phyloP scores from a whole-genome alignment of 2,888 invertebrate genomes.

The Eurois occulta region DNA sequence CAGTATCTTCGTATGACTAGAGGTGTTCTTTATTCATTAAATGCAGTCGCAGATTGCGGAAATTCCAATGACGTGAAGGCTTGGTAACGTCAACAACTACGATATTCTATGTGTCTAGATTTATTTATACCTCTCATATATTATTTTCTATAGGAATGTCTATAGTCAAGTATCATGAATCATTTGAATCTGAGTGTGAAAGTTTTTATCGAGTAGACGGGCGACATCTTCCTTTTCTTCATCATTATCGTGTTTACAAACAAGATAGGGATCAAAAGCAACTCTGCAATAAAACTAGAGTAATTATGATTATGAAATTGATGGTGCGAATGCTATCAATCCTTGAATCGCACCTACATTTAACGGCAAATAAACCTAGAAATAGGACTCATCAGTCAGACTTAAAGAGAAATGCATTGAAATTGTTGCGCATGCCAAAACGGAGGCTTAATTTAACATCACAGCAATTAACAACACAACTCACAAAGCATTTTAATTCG shows the following conservation, averaged over 20 bases:
- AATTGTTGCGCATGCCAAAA: constrained; percentile 40
- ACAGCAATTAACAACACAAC: constrained; percentile 51
- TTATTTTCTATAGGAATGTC: not conserved
- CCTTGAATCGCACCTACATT: constrained; percentile 17
- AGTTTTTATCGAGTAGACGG: not conserved
- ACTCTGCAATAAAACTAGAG: not conserved
- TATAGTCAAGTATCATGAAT: too few relatives aligned
- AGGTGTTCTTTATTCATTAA: constrained; percentile 77
- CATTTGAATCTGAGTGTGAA: not conserved
- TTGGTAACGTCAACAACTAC: constrained; percentile 32
- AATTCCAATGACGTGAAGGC: constrained; percentile 68
- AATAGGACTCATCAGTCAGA: constrained; percentile 29
- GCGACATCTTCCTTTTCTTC: not conserved
- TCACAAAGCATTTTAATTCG: constrained; percentile 63
- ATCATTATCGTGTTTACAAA: not conserved
- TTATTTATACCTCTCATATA: not conserved
- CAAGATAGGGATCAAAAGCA: not conserved
- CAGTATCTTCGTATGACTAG: constrained; percentile 55
- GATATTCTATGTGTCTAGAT: constrained; percentile 8
- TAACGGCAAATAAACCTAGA: constrained; percentile 24
- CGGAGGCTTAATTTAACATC: constrained; percentile 41
- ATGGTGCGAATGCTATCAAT: not conserved
- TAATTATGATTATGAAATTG: not conserved
- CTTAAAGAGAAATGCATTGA: constrained; percentile 33
- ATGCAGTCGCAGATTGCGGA: constrained; percentile 76